Conservation (phyloP, 2,797 vertebrate species). For the Anniella stebbinsi region DNA sequence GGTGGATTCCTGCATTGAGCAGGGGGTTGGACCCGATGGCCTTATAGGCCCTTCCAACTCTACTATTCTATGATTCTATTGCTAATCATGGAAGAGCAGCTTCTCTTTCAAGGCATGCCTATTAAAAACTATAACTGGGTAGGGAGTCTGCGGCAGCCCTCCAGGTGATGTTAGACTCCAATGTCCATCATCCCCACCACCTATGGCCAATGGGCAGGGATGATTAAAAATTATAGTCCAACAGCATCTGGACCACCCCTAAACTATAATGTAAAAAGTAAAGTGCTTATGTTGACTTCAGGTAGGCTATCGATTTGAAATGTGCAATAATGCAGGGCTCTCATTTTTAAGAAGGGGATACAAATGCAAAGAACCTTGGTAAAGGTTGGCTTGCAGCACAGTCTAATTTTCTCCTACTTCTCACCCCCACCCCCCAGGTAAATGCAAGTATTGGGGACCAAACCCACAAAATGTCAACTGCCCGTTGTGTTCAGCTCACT, state of each 20-base stretch:
- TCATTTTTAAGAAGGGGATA: background rate
- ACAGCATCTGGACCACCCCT: too few species aligned
- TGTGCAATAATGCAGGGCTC: background rate
- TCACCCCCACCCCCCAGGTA: slow-evolving; percentile 72
- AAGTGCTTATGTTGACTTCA: background rate
- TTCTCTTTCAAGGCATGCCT: background rate
- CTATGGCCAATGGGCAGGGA: background rate
- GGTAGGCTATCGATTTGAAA: background rate
- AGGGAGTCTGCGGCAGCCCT: background rate
- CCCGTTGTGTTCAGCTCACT: slow-evolving; percentile 88
- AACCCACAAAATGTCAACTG: slow-evolving; percentile 89
- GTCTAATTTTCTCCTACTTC: background rate
- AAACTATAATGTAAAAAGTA: background rate
- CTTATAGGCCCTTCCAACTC: too few species aligned
- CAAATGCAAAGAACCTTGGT: background rate
- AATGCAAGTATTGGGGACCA: slow-evolving; percentile 77
- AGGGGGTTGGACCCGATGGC: too few species aligned
- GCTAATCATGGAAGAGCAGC: background rate
- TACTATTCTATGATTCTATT: too few species aligned
- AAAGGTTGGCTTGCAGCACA: background rate
- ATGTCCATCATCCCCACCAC: background rate
- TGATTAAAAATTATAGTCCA: too few species aligned
- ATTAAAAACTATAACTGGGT: background rate
- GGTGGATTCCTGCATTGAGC: too few species aligned
- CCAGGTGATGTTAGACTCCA: background rate